phyloP scores from a whole-genome alignment of 2,888 invertebrate species.

The Priapulus caudatus region DNA sequence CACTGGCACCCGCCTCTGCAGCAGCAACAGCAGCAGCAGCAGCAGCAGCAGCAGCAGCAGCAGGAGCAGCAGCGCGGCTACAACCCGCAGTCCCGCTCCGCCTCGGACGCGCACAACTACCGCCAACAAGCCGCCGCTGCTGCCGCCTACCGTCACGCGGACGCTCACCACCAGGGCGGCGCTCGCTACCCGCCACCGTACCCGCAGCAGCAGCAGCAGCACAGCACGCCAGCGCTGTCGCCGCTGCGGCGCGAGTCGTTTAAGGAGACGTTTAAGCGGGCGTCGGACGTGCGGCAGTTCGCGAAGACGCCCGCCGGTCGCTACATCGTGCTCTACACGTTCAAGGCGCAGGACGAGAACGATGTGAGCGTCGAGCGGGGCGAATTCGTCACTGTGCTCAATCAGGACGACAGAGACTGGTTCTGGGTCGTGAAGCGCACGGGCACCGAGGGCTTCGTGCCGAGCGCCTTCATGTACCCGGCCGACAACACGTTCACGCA shows the following conservation, averaged over 20 bases:
- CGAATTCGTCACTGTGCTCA: slow-evolving; percentile 87
- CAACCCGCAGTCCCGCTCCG: no score
- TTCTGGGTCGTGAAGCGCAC: slow-evolving; percentile 87
- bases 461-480: slow-evolving; percentile 84
- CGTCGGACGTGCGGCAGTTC: slow-evolving; percentile 24
- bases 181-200: no score
- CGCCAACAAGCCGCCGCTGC: neutral
- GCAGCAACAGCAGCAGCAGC: neutral
- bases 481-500: slow-evolving; percentile 52
- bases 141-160: neutral
- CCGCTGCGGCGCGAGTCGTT: slow-evolving; percentile 18
- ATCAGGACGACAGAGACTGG: slow-evolving; percentile 75
- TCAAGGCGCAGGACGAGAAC: slow-evolving; percentile 81
- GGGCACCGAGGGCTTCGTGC: slow-evolving; percentile 88
- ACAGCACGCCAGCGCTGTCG: slow-evolving; percentile 17
- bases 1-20: neutral
- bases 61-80: neutral
- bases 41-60: neutral
- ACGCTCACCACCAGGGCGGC: slow-evolving; percentile 4
- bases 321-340: slow-evolving; percentile 82
- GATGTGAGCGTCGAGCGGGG: slow-evolving; percentile 85
- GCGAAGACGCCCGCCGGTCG: slow-evolving; percentile 69
- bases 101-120: neutral
- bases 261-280: slow-evolving; percentile 13
- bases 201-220: neutral